Conservation (phyloP, 2,888 invertebrate genomes). For the Camponotus fellah region DNA sequence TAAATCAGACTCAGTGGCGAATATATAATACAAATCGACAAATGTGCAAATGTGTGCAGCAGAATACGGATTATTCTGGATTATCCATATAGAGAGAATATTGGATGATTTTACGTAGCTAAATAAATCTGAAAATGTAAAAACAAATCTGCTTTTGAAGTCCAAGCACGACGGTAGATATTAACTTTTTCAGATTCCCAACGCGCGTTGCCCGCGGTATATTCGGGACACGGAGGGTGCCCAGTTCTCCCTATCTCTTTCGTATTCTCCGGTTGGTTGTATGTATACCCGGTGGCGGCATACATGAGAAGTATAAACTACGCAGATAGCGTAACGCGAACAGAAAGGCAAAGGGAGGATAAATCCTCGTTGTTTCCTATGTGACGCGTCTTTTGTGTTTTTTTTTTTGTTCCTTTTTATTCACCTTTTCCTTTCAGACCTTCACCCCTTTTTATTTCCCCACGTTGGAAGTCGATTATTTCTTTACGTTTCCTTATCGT, state of each 20-base stretch:
- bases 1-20: constrained; percentile 30
- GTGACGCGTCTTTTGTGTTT: constrained; percentile 48
- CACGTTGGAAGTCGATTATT: constrained; percentile 2
- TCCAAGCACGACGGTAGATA: constrained; percentile 81
- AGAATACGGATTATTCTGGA: not conserved
- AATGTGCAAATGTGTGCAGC: not conserved
- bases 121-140: constrained; percentile 79
- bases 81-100: not conserved
- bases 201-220: constrained; percentile 75
- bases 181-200: constrained; percentile 82
- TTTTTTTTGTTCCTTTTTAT: constrained; percentile 22
- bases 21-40: not conserved
- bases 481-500: not conserved
- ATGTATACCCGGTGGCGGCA: constrained; percentile 55
- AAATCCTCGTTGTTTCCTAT: constrained; percentile 66
- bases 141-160: constrained; percentile 82
- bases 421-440: not conserved
- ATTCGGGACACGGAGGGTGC: constrained; percentile 72
- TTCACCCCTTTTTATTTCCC: not conserved
- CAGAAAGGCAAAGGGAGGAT: constrained; percentile 47
- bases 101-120: constrained; percentile 29
- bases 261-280: constrained; percentile 16
- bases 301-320: constrained; percentile 81
- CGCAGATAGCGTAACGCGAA: constrained; percentile 77
- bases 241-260: constrained; percentile 1